Evolutionary conservation across 2,797 vertebrate species (phyloP), one percentile per base, ranked within the genome.

Genomic region (Podarcis lilfordi): DNA sequence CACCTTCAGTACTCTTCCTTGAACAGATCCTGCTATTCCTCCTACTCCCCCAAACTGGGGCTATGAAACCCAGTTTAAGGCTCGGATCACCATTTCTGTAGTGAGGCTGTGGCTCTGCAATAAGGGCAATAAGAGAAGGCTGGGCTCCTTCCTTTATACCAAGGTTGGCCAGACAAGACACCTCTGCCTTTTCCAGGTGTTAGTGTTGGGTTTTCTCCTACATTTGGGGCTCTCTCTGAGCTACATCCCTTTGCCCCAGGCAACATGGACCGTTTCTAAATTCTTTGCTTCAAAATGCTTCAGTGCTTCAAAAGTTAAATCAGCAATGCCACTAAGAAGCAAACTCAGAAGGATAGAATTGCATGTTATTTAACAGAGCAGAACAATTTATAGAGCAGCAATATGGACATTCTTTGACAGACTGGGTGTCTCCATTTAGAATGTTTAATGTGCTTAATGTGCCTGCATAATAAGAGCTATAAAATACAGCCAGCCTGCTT

Each of bases 381-480:
- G 43, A 92, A 91, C 4, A 87, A 87, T 92, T 93, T 90, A 89
- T 82, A 89, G 82, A 89, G 9, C 35, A 89, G 69, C 86, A 89
- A 88, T 93, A 35, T 45, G 85, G 75, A 74, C 15, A 9, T 8
- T 66, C 89, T 94, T 92, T 89, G 59, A 92, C 68, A 89, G 45
- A 25, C 76, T 83, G n/a, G 4, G 17, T 91, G 89, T 88, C 84
- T 80, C 2, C 82, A 69, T 87, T 89, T 91, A 91, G 75, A 86
- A 27, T 75, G 68, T 32, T 32, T 21, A 78, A 72, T 87, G n/a
- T 86, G 59, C 19, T 32, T 84, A 19, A 86, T 91, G 25, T 72
- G 83, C 75, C 92, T 75, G 85, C 35, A 81, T 27, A 77, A 13
- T 72, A 72, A 91, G 15, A 43, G 77, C 43, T 91, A 23, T 82